phyloP scores from a whole-genome alignment of 2,113 vertebrate genomes.

The Probosciger aterrimus region DNA sequence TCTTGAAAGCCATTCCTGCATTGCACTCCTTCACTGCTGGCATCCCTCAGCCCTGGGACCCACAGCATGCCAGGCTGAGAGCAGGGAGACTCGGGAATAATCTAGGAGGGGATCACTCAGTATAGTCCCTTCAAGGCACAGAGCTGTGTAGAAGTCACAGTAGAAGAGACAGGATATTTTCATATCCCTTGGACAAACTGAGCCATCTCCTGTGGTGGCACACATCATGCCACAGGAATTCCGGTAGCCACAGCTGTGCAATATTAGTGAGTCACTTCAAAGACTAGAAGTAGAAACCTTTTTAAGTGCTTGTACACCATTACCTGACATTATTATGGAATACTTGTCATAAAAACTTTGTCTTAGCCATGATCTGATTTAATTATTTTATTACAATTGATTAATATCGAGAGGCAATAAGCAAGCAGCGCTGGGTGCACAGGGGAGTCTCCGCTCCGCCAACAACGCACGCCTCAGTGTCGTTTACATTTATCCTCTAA shows the following conservation, averaged over 20 bases:
- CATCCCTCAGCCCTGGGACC: not conserved
- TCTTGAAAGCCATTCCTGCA: not conserved
- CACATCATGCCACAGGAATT: not conserved
- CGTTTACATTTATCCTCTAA: too few species aligned
- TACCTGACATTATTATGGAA: not conserved
- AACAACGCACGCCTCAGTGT: too few species aligned
- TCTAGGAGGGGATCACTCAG: not conserved
- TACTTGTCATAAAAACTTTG: too few species aligned
- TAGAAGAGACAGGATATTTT: not conserved
- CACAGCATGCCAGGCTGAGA: not conserved
- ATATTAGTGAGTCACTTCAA: not conserved
- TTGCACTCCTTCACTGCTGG: too few species aligned
- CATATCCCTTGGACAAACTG: not conserved
- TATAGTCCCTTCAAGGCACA: not conserved
- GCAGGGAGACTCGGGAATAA: not conserved
- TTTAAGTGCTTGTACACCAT: not conserved
- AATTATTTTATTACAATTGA: too few species aligned
- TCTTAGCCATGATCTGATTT: too few species aligned
- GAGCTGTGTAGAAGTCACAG: not conserved
- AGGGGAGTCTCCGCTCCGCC: too few species aligned
- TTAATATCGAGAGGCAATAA: too few species aligned
- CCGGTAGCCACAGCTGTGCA: not conserved
- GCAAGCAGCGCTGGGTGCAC: too few species aligned
- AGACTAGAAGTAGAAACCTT: conserved; percentile 16
- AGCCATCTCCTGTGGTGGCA: not conserved